Percentiles rank a stretch among this genome's conserved stretches.
These are phyloP conservation scores for Yoshiicerus persimilis DNA, from an alignment of 1,140 invertebrate species.

Conservation along the genomic window DNA sequence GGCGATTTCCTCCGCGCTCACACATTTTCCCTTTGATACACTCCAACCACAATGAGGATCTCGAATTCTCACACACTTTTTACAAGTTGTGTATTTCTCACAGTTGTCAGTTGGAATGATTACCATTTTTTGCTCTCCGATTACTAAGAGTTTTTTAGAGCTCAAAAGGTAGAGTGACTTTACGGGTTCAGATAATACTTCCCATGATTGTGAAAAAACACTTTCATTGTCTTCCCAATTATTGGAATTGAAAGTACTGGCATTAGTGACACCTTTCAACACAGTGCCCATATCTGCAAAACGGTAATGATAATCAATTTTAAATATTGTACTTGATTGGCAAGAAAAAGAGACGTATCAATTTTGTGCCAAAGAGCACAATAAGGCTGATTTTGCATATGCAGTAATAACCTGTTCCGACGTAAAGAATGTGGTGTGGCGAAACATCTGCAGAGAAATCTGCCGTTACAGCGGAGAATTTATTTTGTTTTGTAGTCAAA, in stretches of 20 bases:
- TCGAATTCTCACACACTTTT: constrained; percentile 84
- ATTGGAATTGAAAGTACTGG: constrained; percentile 60
- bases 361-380: too few relatives aligned
- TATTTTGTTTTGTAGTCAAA: constrained; percentile 26
- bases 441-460: constrained; percentile 83
- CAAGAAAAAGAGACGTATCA: too few relatives aligned
- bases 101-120: constrained; percentile 70
- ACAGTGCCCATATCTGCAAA: constrained; percentile 82
- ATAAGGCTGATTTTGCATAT: not conserved
- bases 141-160: constrained; percentile 79
- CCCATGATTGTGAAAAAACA: constrained; percentile 48
- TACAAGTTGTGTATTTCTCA: constrained; percentile 62
- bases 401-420: constrained; percentile 78
- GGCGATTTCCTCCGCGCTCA: not conserved
- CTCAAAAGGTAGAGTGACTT: constrained; percentile 55
- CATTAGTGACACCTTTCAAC: constrained; percentile 86
- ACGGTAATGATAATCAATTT: not conserved
- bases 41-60: constrained; percentile 88
- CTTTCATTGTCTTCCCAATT: constrained; percentile 66
- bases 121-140: constrained; percentile 82
- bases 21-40: not conserved
- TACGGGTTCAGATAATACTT: constrained; percentile 39
- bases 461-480: constrained; percentile 71
- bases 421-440: constrained; percentile 87
- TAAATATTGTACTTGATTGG: not conserved